Conservation (phyloP, 2,113 vertebrate genomes). For the western clawed frog (Xenopus tropicalis) region UCB_Xtro_10.0 CM004443.2:143265001-143265500, state of each 20-base stretch:
- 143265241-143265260: background rate
- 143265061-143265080: conserved; percentile 20
- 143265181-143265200: conserved; percentile 2
- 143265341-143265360: conserved; percentile 41
- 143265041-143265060: conserved; percentile 22
- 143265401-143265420: conserved; percentile 4
- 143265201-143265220: conserved; percentile 11
- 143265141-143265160: conserved; percentile 15
- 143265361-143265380: conserved; percentile 32
- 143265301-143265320: conserved; percentile 14
- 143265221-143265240: background rate
- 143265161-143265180: background rate
- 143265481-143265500: conserved; percentile 29
- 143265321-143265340: conserved; percentile 45
- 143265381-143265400: conserved; percentile 42
- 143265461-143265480: conserved; percentile 30
- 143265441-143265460: conserved; percentile 28
- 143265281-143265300: conserved; percentile 31
- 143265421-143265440: conserved; percentile 11
- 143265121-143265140: background rate
- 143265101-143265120: conserved; percentile 18
- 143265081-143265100: conserved; percentile 16
- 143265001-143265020: conserved; percentile 19
- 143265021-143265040: conserved; percentile 32
- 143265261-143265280: conserved; percentile 10